Conservation (phyloP, 2,888 invertebrate species). For the Catocala sponsa region DNA sequence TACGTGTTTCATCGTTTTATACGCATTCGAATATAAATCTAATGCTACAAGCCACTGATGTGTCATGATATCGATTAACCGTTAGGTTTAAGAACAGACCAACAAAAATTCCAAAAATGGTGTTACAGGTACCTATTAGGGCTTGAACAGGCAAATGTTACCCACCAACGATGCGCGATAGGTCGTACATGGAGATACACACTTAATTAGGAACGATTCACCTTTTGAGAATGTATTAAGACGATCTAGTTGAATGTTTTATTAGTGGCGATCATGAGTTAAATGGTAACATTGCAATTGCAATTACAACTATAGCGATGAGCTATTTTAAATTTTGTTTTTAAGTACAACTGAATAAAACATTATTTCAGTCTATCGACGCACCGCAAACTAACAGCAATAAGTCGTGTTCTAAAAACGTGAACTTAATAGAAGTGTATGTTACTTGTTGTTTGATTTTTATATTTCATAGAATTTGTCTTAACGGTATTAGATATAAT, state of each 20-base stretch:
- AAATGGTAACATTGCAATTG: slow-evolving; percentile 4
- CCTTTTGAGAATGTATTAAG: slow-evolving; percentile 47
- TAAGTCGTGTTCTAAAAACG: too few relatives aligned
- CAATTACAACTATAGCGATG: not conserved
- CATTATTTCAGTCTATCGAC: too few relatives aligned
- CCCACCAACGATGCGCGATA: slow-evolving; percentile 38
- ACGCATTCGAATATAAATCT: not conserved
- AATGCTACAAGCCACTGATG: slow-evolving; percentile 21
- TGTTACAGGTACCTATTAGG: slow-evolving; percentile 50
- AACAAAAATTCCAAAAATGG: slow-evolving; percentile 53
- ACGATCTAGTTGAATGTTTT: slow-evolving; percentile 41
- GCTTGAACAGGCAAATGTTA: slow-evolving; percentile 38
- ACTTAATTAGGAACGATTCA: slow-evolving; percentile 52
- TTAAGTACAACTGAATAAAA: too few relatives aligned
- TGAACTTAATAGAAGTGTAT: too few relatives aligned
- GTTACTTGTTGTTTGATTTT: too few relatives aligned
- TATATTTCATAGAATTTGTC: too few relatives aligned
- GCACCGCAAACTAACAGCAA: too few relatives aligned
- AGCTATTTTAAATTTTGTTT: not conserved
- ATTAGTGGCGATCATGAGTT: slow-evolving; percentile 28
- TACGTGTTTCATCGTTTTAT: too few relatives aligned
- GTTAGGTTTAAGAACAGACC: slow-evolving; percentile 39
- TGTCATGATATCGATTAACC: slow-evolving; percentile 29
- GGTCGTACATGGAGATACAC: slow-evolving; percentile 49
- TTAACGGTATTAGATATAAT: too few relatives aligned